Percentiles rank a stretch among this genome's conserved stretches.
phyloP scores from a whole-genome alignment of 2,888 invertebrate genomes.

The Xanthorhoe designata region DNA sequence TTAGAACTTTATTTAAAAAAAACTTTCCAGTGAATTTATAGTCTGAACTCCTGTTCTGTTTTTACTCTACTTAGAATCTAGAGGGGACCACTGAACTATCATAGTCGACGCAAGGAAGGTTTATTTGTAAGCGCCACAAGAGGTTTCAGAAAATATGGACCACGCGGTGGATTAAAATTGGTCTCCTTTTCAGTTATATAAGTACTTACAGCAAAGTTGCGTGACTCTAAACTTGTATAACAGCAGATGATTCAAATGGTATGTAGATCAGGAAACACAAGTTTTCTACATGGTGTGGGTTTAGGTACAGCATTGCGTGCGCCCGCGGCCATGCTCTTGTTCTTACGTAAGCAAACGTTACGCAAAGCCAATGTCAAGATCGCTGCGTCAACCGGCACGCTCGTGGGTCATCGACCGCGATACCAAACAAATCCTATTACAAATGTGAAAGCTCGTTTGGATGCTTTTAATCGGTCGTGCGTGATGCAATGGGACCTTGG shows the following conservation, averaged over 20 bases:
- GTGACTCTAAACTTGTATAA: too few relatives aligned
- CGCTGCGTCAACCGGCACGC: constrained; percentile 56
- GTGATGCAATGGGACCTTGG: constrained; percentile 1
- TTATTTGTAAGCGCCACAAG: too few relatives aligned
- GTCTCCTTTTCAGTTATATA: too few relatives aligned
- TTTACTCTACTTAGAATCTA: too few relatives aligned
- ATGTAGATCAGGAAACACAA: neutral
- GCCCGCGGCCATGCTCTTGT: constrained; percentile 16
- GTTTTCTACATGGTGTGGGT: constrained; percentile 2
- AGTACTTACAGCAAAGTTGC: too few relatives aligned
- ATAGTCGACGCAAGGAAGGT: too few relatives aligned
- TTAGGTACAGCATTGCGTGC: constrained; percentile 11
- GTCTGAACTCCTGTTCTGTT: too few relatives aligned
- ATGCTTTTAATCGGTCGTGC: neutral
- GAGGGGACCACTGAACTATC: too few relatives aligned
- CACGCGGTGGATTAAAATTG: neutral
- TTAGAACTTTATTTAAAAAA: too few relatives aligned
- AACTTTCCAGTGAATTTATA: too few relatives aligned
- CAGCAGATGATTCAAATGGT: too few relatives aligned
- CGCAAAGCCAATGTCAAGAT: constrained; percentile 80
- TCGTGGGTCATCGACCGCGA: constrained; percentile 65
- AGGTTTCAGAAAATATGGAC: too few relatives aligned
- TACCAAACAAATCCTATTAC: constrained; percentile 54
- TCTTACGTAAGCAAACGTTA: constrained; percentile 65
- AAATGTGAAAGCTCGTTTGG: neutral